Base-by-base conservation (phyloP, 1,140 invertebrate species). In the Drosophila lowei region DNA sequence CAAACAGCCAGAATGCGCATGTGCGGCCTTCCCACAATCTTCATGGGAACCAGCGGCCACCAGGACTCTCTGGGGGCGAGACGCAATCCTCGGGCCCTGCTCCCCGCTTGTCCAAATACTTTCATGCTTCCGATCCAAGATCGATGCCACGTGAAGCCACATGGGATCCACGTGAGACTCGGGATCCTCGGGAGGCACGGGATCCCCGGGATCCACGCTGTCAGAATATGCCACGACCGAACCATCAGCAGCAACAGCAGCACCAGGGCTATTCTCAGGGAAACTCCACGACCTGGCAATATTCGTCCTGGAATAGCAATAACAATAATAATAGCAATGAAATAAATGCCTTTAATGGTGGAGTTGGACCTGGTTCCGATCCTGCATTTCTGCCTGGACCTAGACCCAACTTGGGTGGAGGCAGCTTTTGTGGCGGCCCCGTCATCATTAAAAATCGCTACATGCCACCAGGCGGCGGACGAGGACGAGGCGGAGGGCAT, bases 181-280 rank as follows among this genome's bases (percentile, higher is more conserved):
- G 23, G 2, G n/a, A n/a, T n/a, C n/a, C n/a, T n/a, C n/a, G n/a
- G n/a, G n/a, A n/a, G n/a, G n/a, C n/a, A n/a, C n/a, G n/a, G n/a
- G n/a, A n/a, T n/a, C n/a, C n/a, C n/a, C n/a, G n/a, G n/a, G 41
- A 56, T 9, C 66, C 66, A 2, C 66, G 63, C 25, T 34, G 11
- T 13, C 30, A 42, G 6, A 47, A 13, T 38, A 38, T 38, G 34
- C 34, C 21, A 52, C 25, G 6, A 0, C 13, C n/a, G 2, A 23
- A 38, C 11, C 55, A 54, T 41, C n/a, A n/a, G 9, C 63, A 44
- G 3, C 60, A 64, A 0, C 8, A 13, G 15, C 25, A n/a, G 2
- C 4, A 25, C 1, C 47, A 66, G 23, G 13, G 43, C n/a, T 30
- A 16, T 8, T 42, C 66, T 30, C 62, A 23, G 3, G 43, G 62